Evolutionary conservation across 2,888 invertebrate genomes (phyloP), one percentile per base, ranked within the genome.

Genomic region (Orthosia gracilis): DNA sequence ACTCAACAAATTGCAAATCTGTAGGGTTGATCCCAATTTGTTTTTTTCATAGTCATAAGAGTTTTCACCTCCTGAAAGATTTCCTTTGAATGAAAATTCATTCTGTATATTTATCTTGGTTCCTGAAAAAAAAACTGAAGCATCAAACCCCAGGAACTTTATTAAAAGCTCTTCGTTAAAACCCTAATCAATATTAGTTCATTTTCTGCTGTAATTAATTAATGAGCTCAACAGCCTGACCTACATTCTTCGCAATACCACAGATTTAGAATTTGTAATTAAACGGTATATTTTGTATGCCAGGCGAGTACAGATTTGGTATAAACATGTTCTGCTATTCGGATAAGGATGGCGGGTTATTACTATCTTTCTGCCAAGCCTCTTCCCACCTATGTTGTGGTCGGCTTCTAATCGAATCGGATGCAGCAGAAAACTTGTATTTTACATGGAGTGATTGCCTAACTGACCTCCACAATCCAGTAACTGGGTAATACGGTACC

Each of bases 181-280:
- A 66, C 21, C 15, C 13, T 23, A 49, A 71, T 59, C 62, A 54
- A 66, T 80, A 47, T 55, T 17, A 31, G n/a, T 50, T 75, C 59
- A 52, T 59, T 78, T 75, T 59, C 54, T 49, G 31, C 18, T 61
- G 59, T 68, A 81, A 75, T 52, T 75, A 82, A 82, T 78, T 82
- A 76, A 69, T 76, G 57, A 82, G 55, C 31, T 69, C 23, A 12
- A 31, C 45, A 18, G 26, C 54, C 12, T 47, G 76, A 76, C 82
- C 82, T 58, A 69, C 26, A 82, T 79, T 69, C 50, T 47, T 62
- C 31, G 57, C 18, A 65, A 49, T 47, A 65, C 66, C 52, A 55
- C 57, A 62, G 64, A 54, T 82, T 69, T 65, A 66, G 82, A 82
- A 76, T 82, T 50, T 50, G 40, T 69, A 66, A 75, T 76, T 69